These are phyloP conservation scores for Mergus octosetaceus DNA, from an alignment of 2,797 vertebrate species.

Conservation along the genomic window DNA sequence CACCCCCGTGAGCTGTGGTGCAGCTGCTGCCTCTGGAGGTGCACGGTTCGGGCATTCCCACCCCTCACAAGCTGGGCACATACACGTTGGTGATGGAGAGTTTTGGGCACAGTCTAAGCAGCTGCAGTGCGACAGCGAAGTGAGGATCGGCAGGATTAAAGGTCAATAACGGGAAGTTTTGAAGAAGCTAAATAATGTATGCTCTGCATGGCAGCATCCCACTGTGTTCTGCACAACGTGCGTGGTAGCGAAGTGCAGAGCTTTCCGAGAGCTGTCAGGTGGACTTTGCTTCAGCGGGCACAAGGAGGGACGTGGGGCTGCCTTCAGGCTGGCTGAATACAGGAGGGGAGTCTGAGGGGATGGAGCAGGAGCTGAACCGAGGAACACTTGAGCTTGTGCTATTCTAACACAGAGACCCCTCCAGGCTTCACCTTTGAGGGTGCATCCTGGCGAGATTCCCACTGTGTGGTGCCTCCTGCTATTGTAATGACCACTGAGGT, in stretches of 20 bases:
- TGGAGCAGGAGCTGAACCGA: not conserved
- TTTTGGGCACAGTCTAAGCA: not conserved
- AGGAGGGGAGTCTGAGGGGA: not conserved
- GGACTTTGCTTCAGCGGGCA: not conserved
- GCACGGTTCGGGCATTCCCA: not conserved
- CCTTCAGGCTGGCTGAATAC: fast-evolving
- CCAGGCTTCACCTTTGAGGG: not conserved
- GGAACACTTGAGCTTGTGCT: fast-evolving
- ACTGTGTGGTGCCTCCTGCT: not conserved
- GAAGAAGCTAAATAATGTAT: fast-evolving
- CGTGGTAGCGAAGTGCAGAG: not conserved
- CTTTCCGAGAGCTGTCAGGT: not conserved
- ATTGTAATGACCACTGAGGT: not conserved
- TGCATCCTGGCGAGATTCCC: fast-evolving
- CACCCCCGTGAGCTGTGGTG: not conserved
- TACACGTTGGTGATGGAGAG: fast-evolving
- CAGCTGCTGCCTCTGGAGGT: not conserved
- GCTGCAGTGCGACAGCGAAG: not conserved
- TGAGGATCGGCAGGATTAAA: not conserved
- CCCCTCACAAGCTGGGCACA: not conserved
- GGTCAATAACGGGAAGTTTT: not conserved
- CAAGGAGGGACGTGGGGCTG: fast-evolving
- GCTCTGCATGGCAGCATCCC: fast-evolving
- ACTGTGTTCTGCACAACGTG: fast-evolving
- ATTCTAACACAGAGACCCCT: not conserved